Conservation (phyloP, 2,113 vertebrate genomes). For the Catagonus wagneri region DNA sequence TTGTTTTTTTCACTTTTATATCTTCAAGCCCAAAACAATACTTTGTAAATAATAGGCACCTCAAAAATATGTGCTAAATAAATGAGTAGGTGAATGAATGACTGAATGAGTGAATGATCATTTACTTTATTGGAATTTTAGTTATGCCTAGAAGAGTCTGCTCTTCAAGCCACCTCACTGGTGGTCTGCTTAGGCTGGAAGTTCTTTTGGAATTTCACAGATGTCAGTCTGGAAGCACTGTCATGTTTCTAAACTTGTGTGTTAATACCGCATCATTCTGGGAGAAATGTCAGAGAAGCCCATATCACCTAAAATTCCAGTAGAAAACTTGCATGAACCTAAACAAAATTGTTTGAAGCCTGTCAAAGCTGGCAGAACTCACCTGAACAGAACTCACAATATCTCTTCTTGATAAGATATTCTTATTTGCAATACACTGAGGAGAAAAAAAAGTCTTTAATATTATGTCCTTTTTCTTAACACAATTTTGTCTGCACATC, state of each 20-base stretch:
- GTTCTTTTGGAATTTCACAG: neutral
- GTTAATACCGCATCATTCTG: neutral
- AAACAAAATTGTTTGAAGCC: slow-evolving; percentile 12
- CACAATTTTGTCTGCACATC: neutral
- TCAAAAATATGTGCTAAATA: neutral
- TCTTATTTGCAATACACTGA: neutral
- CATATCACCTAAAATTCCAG: neutral
- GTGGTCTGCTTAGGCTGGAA: neutral
- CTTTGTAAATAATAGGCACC: neutral
- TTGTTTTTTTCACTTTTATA: neutral
- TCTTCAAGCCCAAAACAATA: neutral
- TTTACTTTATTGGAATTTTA: neutral
- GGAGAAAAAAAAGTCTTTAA: neutral
- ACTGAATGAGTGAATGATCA: neutral
- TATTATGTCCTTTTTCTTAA: neutral
- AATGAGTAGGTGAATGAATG: neutral
- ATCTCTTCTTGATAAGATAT: neutral
- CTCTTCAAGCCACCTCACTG: neutral
- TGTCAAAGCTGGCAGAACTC: neutral
- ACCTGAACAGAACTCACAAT: too few species aligned
- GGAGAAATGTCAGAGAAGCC: neutral
- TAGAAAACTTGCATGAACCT: neutral
- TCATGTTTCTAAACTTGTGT: neutral
- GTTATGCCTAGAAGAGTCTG: neutral
- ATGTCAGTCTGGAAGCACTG: neutral